Conservation (phyloP, 2,113 vertebrate species). For the Oceanites oceanicus region DNA sequence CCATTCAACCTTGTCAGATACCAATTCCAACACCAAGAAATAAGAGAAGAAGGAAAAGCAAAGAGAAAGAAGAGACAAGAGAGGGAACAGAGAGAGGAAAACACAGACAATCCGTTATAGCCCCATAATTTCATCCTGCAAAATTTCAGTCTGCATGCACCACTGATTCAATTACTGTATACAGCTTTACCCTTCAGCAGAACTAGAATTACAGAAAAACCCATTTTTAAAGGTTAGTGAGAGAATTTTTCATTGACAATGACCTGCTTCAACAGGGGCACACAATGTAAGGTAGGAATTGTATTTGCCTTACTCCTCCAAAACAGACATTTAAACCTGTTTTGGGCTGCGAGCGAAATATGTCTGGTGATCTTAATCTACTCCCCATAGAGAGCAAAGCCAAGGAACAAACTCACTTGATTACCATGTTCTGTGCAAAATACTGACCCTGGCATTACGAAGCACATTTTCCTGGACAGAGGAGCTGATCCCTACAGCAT, state of each 20-base stretch:
- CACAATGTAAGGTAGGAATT: neutral
- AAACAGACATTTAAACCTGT: neutral
- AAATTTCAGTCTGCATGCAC: constrained; percentile 42
- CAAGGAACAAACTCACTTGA: constrained; percentile 8
- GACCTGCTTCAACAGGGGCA: neutral
- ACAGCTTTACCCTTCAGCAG: constrained; percentile 43
- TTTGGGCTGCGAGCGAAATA: neutral
- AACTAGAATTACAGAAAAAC: constrained; percentile 33
- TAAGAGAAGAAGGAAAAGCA: neutral
- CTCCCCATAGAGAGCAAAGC: neutral
- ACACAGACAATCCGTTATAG: neutral
- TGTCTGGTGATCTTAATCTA: neutral
- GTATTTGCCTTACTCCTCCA: neutral
- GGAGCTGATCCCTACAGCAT: neutral
- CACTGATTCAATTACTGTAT: constrained; percentile 48
- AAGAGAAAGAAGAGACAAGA: neutral
- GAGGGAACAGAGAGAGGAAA: neutral
- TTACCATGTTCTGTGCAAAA: neutral
- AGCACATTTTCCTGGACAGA: neutral
- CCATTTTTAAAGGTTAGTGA: constrained; percentile 59
- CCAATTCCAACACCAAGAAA: neutral
- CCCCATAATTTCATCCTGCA: constrained; percentile 7
- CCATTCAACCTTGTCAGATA: neutral
- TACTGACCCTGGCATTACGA: neutral
- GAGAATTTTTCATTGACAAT: constrained; percentile 42